Evolutionary conservation across 2,888 invertebrate genomes (phyloP), one percentile per base, ranked within the genome.

Genomic region (Sesia bembeciformis): DNA sequence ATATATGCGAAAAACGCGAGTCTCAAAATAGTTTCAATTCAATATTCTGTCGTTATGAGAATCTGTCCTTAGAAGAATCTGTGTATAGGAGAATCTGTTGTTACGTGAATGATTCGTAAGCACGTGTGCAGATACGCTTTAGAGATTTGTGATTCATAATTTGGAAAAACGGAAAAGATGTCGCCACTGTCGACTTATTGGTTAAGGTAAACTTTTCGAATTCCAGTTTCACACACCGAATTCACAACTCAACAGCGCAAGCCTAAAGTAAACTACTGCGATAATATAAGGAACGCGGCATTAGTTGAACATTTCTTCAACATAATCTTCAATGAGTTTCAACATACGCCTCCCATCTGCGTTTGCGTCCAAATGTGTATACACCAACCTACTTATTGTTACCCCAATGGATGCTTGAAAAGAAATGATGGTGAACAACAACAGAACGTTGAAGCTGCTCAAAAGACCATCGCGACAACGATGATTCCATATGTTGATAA

Each of bases 351-450:
- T 3, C 86, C 87, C 1, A 65, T 75, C 0, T 87, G 87, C 43
- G 76, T 82, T 0, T 87, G 87, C 56, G 82, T 86, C 0, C 81
- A 84, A 61, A 84, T 85, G 79, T 86, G 87, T 46, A 54, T 59
- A 0, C 70, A 74, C 0, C 81, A 81, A 55, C 70, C 84, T 0
- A 82, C 82, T 0, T 87, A 86, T 60, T 87, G 87, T 59, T 86
- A 85, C 54, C 87, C 87, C 0, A 85, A 79, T 50, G 81, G 82
- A 0, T 87, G 87, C 54, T 63, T 84, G 3, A 81, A 68, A 56
- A 70, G 59, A 56, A 59, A 66, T 3, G 67, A 70, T 3, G 62
- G 46, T n/a, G 67, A 63, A 49, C 68, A 61, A 7, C 5, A 41
- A 1, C 40, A 49, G 23, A 40, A 7, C 8, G 38, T 6, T 6